Evolutionary conservation across 1,140 invertebrate genomes (phyloP).

Genomic region (Mylabris phalerata): DNA sequence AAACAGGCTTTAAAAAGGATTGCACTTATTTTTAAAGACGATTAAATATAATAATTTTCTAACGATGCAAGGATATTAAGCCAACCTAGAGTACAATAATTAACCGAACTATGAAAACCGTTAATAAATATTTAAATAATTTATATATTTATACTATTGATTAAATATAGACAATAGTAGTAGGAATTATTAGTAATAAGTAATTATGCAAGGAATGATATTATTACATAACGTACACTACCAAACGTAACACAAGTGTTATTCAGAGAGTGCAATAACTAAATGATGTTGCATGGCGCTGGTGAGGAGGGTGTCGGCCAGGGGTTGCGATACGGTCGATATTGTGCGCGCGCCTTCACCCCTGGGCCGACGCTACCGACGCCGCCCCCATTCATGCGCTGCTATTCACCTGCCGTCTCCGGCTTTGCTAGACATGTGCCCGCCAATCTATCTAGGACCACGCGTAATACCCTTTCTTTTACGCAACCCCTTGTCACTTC

Average conservation of each 20-base stretch:
- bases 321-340: constrained; percentile 39
- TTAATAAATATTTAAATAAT: constrained; percentile 40
- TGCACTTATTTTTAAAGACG: constrained; percentile 37
- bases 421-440: constrained; percentile 8
- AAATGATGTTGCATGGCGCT: constrained; percentile 43
- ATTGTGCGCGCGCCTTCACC: constrained; percentile 34
- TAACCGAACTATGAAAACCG: constrained; percentile 36
- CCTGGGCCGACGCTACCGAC: constrained; percentile 23
- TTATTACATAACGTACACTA: constrained; percentile 47
- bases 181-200: constrained; percentile 44
- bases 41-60: constrained; percentile 35
- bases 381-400: constrained; percentile 24
- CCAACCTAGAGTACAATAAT: constrained; percentile 38
- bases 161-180: constrained; percentile 42
- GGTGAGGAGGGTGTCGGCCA: constrained; percentile 40
- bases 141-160: constrained; percentile 41
- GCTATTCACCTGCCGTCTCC: constrained; percentile 17
- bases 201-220: constrained; percentile 46
- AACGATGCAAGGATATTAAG: constrained; percentile 38
- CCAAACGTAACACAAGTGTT: constrained; percentile 47
- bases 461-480: constrained; percentile 2
- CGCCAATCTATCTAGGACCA: constrained; percentile 3
- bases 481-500: neutral
- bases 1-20: constrained; percentile 30
- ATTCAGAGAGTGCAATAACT: constrained; percentile 47